These are phyloP conservation scores for Acronicta alni DNA, from an alignment of 2,888 invertebrate species.

Conservation along the genomic window DNA sequence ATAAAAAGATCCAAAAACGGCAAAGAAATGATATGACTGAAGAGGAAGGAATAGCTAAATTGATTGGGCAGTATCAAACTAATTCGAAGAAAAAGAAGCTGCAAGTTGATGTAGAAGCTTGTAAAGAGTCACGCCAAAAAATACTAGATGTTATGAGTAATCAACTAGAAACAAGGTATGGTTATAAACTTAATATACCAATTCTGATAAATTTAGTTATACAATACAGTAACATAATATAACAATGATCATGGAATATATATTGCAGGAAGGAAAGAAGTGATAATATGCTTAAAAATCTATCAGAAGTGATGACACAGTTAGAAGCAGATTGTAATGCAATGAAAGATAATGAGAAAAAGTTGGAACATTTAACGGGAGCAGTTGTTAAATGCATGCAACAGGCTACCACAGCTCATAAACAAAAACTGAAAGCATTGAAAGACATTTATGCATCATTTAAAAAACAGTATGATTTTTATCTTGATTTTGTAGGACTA, in stretches of 20 bases:
- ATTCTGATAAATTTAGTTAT: no score
- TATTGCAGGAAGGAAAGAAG: conserved; percentile 71
- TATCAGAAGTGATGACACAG: conserved; percentile 70
- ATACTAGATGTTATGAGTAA: conserved; percentile 72
- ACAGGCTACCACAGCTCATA: conserved; percentile 74
- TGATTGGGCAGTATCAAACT: conserved; percentile 66
- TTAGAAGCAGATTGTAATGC: conserved; percentile 75
- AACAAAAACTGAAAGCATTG: conserved; percentile 74
- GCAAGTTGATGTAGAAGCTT: conserved; percentile 62
- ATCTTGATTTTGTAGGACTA: background rate
- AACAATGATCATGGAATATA: no score
- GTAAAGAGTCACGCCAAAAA: conserved; percentile 75
- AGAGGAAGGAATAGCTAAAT: conserved; percentile 68
- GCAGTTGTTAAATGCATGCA: conserved; percentile 78
- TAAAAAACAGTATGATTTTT: conserved; percentile 72
- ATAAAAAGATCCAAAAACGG: conserved; percentile 70
- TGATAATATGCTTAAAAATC: conserved; percentile 68
- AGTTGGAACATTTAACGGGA: conserved; percentile 75
- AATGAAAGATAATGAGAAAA: conserved; percentile 81
- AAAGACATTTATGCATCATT: conserved; percentile 72
- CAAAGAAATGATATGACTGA: conserved; percentile 60
- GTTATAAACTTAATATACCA: background rate
- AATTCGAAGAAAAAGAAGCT: conserved; percentile 72
- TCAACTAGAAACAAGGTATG: conserved; percentile 74
- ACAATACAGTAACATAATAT: no score